Base-by-base conservation (phyloP, 2,113 vertebrate genomes). In the Bombycilla garrulus region DNA sequence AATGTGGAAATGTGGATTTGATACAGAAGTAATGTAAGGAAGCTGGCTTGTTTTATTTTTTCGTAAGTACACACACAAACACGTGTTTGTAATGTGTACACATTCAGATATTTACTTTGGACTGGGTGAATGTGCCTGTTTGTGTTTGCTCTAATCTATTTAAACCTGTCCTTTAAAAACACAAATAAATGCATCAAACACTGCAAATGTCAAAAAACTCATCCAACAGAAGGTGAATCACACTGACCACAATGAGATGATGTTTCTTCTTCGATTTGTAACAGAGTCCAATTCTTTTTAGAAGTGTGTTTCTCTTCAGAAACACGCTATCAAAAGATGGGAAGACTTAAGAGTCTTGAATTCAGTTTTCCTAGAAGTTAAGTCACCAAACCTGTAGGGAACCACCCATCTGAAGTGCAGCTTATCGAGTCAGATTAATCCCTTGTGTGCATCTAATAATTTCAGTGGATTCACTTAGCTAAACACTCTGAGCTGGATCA, bases 321-420 rank as follows among this genome's bases (percentile, higher is more conserved):
- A 89, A 61, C 21, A 78, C 0, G 2, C 28, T 58, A 70, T 36
- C 82, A 92, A 78, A 90, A 83, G n/a, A 70, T 25, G 47, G 50
- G 54, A 80, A 88, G 40, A 36, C 29, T 67, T 40, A 18, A 38
- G 53, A 70, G 24, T 40, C 42, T 58, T 38, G 47, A 73, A 66
- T 67, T 81, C 31, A 53, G 12, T 71, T 69, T 90, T 94, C 82
- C 82, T 96, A 91, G 79, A 92, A 94, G 65, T 95, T 95, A 50
- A 79, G 65, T 84, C 72, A 94, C 60, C 79, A 95, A 53, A 93
- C 61, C 69, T 96, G 80, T 44, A 88, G 28, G 56, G 69, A 93
- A 95, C 38, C 69, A 56, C 86, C 57, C 69, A 67, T 65, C 36
- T 88, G 40, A 88, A 94, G 25, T 18, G 48, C 51, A 93, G 8